Conservation (phyloP, 2,113 vertebrate species). For the Scopus umbretta region DNA sequence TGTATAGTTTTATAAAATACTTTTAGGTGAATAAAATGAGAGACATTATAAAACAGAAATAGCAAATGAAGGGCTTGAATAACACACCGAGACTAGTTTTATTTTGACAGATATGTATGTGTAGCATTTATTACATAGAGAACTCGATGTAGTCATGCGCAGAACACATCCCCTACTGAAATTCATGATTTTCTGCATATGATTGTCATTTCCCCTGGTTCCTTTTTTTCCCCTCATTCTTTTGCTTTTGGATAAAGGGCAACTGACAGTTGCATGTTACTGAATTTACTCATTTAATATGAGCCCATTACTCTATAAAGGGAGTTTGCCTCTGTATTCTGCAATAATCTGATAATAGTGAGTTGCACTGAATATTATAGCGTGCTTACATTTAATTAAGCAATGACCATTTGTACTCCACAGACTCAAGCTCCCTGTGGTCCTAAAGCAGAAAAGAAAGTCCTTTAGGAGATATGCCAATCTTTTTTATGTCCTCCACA, state of each 20-base stretch:
- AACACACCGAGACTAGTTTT: background rate
- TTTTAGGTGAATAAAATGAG: background rate
- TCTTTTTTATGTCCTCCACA: slow-evolving; percentile 66
- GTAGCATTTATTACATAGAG: background rate
- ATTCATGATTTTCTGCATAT: background rate
- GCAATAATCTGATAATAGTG: slow-evolving; percentile 70
- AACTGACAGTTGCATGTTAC: slow-evolving; percentile 2
- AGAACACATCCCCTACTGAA: background rate
- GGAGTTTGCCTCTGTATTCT: slow-evolving; percentile 20
- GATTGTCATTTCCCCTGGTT: background rate
- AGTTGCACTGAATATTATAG: slow-evolving; percentile 69
- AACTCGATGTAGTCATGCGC: background rate
- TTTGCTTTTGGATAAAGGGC: slow-evolving; percentile 15
- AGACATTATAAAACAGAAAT: background rate
- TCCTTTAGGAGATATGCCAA: slow-evolving; percentile 68
- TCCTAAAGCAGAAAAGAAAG: slow-evolving; percentile 58
- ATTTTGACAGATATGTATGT: background rate
- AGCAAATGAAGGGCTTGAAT: background rate
- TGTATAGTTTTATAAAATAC: background rate
- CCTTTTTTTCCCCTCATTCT: background rate
- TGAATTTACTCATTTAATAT: background rate
- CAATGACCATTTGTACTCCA: slow-evolving; percentile 66
- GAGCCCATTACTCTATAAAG: background rate
- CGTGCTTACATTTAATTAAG: slow-evolving; percentile 77
- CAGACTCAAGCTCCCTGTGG: slow-evolving; percentile 61